Percentiles rank a stretch among this genome's conserved stretches.
phyloP scores from a whole-genome alignment of 2,113 vertebrate species.

The Synchiropus splendidus region DNA sequence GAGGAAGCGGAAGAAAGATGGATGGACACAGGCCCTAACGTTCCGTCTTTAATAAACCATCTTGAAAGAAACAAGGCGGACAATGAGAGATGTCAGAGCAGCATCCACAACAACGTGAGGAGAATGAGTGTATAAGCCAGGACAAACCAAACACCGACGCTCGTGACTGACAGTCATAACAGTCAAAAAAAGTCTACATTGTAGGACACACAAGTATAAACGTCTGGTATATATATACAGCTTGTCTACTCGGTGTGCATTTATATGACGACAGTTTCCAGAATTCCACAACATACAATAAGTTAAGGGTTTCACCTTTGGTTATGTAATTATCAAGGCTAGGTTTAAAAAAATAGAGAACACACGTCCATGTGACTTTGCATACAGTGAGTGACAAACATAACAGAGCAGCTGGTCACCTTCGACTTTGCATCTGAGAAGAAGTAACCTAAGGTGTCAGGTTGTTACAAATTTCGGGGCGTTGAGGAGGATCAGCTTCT shows the following conservation, averaged over 20 bases:
- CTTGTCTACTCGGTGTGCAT: constrained; percentile 59
- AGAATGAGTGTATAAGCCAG: constrained; percentile 24
- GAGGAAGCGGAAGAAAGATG: neutral
- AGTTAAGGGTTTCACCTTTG: constrained; percentile 71
- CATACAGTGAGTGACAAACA: constrained; percentile 70
- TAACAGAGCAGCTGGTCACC: constrained; percentile 67
- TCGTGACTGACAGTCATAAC: constrained; percentile 57
- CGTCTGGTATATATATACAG: constrained; percentile 65
- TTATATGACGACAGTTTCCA: constrained; percentile 64
- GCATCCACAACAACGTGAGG: constrained; percentile 40
- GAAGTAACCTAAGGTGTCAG: constrained; percentile 46
- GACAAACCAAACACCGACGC: constrained; percentile 33
- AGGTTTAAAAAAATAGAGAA: constrained; percentile 74
- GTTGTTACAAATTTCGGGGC: constrained; percentile 10
- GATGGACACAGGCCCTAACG: constrained; percentile 16
- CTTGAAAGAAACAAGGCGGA: neutral
- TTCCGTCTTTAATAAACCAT: constrained; percentile 13
- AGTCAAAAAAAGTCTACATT: constrained; percentile 65
- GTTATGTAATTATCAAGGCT: constrained; percentile 76
- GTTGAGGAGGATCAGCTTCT: constrained; percentile 29
- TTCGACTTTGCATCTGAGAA: constrained; percentile 62
- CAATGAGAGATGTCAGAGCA: constrained; percentile 38
- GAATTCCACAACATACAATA: constrained; percentile 61
- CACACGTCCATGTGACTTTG: constrained; percentile 72
- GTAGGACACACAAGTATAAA: constrained; percentile 67